A percentile compares a stretch with the other conserved stretches of the same genome.
Conservation (phyloP, 2,888 invertebrate species). For the Stenolophus ochropezus region DNA sequence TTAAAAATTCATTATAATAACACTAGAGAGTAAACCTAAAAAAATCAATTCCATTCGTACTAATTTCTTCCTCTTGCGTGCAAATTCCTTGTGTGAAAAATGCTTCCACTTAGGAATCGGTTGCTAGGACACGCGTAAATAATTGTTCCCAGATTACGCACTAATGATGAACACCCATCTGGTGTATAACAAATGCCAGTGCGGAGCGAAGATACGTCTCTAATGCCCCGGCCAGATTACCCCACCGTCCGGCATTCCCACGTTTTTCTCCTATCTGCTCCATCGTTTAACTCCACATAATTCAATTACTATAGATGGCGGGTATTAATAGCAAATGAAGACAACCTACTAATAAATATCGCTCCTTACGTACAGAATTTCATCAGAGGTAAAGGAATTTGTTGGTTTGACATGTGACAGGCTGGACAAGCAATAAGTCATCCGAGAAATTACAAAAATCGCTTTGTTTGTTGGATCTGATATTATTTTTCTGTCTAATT, state of each 20-base stretch:
- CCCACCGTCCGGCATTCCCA: conserved; percentile 41
- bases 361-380: conserved; percentile 31
- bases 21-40: too few relatives aligned
- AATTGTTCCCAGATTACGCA: conserved; percentile 56
- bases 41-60: background rate
- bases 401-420: conserved; percentile 33
- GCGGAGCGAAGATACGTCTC: background rate
- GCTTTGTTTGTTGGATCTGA: too few relatives aligned
- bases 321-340: conserved; percentile 56
- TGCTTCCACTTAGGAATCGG: background rate
- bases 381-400: conserved; percentile 31
- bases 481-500: too few relatives aligned
- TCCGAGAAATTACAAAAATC: too few relatives aligned
- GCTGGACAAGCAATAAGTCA: too few relatives aligned
- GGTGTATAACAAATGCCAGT: conserved; percentile 45
- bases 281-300: conserved; percentile 56
- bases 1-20: too few relatives aligned
- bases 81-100: conserved; percentile 9
- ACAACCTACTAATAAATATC: conserved; percentile 55
- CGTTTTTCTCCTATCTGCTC: conserved; percentile 51
- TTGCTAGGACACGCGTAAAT: conserved; percentile 38
- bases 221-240: conserved; percentile 4
- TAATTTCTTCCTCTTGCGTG: conserved; percentile 10
- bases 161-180: conserved; percentile 58
- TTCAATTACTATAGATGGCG: conserved; percentile 58